These are phyloP conservation scores for Habrosyne pyritoides DNA, from an alignment of 2,888 invertebrate species.

Conservation along the genomic window DNA sequence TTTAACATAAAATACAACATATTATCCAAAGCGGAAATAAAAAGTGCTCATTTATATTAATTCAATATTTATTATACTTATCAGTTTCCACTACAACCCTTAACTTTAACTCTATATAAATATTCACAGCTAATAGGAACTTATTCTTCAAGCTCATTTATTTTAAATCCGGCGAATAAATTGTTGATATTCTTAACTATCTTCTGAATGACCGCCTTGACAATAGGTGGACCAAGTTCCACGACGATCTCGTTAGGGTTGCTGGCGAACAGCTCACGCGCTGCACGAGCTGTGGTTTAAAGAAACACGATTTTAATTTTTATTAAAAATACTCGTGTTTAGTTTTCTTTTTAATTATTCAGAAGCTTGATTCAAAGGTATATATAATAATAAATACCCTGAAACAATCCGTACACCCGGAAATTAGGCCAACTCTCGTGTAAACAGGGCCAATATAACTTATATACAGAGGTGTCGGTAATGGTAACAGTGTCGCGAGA, in stretches of 20 bases:
- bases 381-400: too few species aligned
- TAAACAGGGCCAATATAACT: too few species aligned
- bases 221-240: constrained; percentile 54
- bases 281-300: constrained; percentile 46
- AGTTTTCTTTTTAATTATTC: too few species aligned
- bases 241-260: constrained; percentile 51
- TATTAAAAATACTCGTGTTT: too few species aligned
- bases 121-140: background rate
- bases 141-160: constrained; percentile 26
- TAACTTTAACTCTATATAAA: background rate
- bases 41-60: background rate
- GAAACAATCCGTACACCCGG: too few species aligned
- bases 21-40: background rate
- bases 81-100: background rate
- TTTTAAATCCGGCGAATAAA: constrained; percentile 38
- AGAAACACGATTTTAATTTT: too few species aligned
- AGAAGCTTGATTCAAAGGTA: too few species aligned
- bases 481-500: too few species aligned
- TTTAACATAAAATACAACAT: too few species aligned
- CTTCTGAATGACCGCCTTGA: constrained; percentile 36
- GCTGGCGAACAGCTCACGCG: constrained; percentile 38
- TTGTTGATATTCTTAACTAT: constrained; percentile 38
- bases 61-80: background rate
- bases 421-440: too few species aligned
- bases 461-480: too few species aligned